Evolutionary conservation across 2,888 invertebrate genomes (phyloP), one percentile per base, ranked within the genome.

Genomic region (Nymphalis urticae): DNA sequence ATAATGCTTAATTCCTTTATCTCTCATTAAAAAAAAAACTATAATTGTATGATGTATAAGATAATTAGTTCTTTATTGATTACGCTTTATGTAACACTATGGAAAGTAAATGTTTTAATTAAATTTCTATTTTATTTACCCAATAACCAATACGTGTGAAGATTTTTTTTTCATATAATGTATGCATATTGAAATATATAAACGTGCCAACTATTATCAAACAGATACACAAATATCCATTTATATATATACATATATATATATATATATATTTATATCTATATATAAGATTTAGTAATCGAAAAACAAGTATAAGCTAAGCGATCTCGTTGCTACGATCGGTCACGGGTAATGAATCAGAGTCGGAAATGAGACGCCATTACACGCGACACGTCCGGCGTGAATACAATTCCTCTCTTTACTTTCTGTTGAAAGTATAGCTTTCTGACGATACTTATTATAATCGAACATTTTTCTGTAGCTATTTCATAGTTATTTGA

Each of bases 41-140:
- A 59, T 59, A 60, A 17, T 53, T 47, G 19, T 32, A 13, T 48
- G 27, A n/a, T 27, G 21, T 68, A 32, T 69, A 64, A 53, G 19
- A 58, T 67, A 54, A 47, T 36, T 36, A 27, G 61, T 21, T 32
- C 5, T 32, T 32, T 24, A 62, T 36, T 62, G 58, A 69, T 72
- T 66, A 72, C 27, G 69, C 66, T 63, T 72, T 50, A 56, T 72
- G 63, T 65, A 69, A 59, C 48, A 16, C 32, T 61, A 50, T 48
- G 48, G 36, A 50, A 58, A 66, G 6, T 72, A 67, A 72, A 72
- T 72, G 72, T 66, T 69, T 69, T 62, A 64, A 69, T 64, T 64
- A 64, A 66, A 50, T 36, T 48, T 65, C 27, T 48, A 48, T 21
- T 51, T 51, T 61, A 24, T 53, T 53, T 53, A 53, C 5, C 51